phyloP scores from a whole-genome alignment of 92 coral and sea anemone species.

The Metridium senile region DNA sequence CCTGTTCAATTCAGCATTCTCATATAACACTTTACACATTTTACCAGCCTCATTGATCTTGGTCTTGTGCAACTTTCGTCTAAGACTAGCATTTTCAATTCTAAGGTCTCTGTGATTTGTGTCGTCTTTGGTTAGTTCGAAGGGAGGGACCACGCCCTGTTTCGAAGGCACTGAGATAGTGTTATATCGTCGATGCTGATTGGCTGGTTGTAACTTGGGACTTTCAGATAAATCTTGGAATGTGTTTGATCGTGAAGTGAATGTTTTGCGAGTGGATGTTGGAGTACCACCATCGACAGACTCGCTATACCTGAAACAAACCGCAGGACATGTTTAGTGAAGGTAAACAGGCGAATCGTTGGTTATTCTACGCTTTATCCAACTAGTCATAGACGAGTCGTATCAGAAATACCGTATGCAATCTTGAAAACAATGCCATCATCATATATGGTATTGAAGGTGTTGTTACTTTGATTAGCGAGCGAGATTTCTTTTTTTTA shows the following conservation, averaged over 20 bases:
- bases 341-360: too few species aligned
- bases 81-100: slow-evolving; percentile 62
- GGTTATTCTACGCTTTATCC: too few species aligned
- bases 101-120: slow-evolving; percentile 31
- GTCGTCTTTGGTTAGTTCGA: not conserved
- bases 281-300: slow-evolving; percentile 6
- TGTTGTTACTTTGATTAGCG: too few species aligned
- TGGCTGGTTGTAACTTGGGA: slow-evolving; percentile 10
- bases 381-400: too few species aligned
- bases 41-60: slow-evolving; percentile 76
- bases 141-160: not conserved
- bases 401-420: too few species aligned
- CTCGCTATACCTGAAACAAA: not conserved
- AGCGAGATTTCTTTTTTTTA: too few species aligned
- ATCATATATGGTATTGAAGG: too few species aligned
- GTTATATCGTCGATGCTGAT: slow-evolving; percentile 31
- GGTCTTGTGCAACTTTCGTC: slow-evolving; percentile 56
- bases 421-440: too few species aligned
- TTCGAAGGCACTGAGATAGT: slow-evolving; percentile 26
- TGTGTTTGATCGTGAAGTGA: slow-evolving; percentile 62
- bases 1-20: slow-evolving; percentile 72
- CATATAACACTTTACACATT: slow-evolving; percentile 71
- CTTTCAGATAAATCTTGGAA: slow-evolving; percentile 27
- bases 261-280: slow-evolving; percentile 33
- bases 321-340: too few species aligned